Percentiles rank a stretch among this genome's conserved stretches.
Conservation (phyloP, 2,888 invertebrate genomes). For the Drepanosiphum platanoidis region DNA sequence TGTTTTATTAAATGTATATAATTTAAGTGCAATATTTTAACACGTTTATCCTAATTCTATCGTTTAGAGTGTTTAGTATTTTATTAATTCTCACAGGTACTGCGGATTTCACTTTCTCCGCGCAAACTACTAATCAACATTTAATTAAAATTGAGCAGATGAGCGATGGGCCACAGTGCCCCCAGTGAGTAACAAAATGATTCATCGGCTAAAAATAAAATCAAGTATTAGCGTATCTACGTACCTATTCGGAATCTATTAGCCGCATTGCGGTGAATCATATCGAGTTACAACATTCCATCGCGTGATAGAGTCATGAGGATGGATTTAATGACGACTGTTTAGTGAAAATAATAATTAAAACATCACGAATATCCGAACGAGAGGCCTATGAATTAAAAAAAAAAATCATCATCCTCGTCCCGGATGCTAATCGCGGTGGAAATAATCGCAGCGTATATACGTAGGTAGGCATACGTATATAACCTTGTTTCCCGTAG, state of each 20-base stretch:
- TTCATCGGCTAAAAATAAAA: background rate
- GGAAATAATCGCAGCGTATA: background rate
- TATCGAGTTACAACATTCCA: constrained; percentile 11
- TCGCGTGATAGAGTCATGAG: background rate
- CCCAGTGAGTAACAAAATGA: background rate
- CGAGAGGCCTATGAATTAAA: background rate
- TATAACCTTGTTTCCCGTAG: constrained; percentile 19
- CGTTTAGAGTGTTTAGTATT: background rate
- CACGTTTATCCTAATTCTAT: background rate
- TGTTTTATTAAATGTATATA: background rate
- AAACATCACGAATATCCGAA: background rate
- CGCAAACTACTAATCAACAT: background rate
- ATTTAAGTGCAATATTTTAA: background rate
- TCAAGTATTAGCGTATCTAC: background rate
- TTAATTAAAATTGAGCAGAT: background rate
- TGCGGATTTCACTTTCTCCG: background rate
- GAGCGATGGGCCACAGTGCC: background rate
- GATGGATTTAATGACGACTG: background rate
- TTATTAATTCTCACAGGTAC: background rate
- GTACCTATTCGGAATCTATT: background rate
- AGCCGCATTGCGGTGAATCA: background rate
- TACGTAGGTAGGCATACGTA: background rate
- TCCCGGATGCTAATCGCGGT: constrained; percentile 27
- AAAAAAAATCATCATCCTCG: constrained; percentile 22
- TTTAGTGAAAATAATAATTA: constrained; percentile 21